phyloP scores from a whole-genome alignment of 2,888 invertebrate genomes.

The Syrista parreyssii region DNA sequence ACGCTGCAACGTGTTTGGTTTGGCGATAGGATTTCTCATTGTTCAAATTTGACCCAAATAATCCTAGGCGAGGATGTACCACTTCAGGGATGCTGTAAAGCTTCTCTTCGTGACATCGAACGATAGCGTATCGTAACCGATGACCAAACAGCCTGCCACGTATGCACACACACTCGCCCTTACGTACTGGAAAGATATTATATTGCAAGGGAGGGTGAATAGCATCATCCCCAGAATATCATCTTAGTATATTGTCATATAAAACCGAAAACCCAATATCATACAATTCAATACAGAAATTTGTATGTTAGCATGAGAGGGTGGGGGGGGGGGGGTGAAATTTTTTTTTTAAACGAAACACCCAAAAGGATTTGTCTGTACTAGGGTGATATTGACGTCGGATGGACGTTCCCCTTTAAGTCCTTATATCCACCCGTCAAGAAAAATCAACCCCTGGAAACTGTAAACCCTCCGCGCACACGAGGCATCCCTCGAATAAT shows the following conservation, averaged over 20 bases:
- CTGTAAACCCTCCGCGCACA: neutral
- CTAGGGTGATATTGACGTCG: neutral
- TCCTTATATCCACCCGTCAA: neutral
- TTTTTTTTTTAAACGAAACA: neutral
- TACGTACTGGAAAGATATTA: neutral
- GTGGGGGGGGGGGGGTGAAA: neutral
- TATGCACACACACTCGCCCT: neutral
- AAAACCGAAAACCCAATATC: neutral
- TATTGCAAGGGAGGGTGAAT: neutral
- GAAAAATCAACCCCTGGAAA: neutral
- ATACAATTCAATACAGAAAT: neutral
- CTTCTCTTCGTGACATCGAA: neutral
- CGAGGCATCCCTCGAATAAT: neutral
- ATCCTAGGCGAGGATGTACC: neutral
- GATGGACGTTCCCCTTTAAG: neutral
- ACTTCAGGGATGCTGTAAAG: neutral
- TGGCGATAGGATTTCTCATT: constrained; percentile 26
- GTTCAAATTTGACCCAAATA: constrained; percentile 4
- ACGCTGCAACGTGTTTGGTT: constrained; percentile 23
- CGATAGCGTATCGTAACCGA: neutral
- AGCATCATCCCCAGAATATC: neutral
- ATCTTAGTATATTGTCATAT: too few relatives aligned
- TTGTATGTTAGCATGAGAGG: neutral
- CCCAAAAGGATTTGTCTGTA: neutral
- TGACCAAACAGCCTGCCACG: neutral